Evolutionary conservation across 2,113 vertebrate genomes (phyloP).

Genomic region (Polypterus bichir): DNA sequence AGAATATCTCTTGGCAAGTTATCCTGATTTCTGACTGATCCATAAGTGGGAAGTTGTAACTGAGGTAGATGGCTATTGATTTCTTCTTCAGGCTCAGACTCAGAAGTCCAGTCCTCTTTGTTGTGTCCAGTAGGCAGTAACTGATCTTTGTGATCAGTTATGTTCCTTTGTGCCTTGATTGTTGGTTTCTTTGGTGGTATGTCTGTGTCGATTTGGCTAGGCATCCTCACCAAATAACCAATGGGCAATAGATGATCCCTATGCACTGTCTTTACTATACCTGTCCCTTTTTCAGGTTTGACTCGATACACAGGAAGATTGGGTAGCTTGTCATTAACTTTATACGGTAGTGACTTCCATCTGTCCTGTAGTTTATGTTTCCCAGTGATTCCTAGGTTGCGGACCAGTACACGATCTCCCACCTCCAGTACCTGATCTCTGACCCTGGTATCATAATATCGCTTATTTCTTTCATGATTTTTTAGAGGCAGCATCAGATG

Average conservation of each 20-base stretch:
- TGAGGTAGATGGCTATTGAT: background rate
- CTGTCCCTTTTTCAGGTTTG: background rate
- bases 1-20: background rate
- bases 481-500: background rate
- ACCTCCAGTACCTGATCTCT: background rate
- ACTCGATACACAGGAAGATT: background rate
- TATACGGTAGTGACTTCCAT: background rate
- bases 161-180: background rate
- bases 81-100: background rate
- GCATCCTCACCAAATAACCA: constrained; percentile 1
- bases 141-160: background rate
- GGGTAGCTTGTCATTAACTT: background rate
- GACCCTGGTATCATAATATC: background rate
- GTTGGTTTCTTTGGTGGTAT: background rate
- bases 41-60: background rate
- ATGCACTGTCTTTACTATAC: constrained; percentile 1
- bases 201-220: background rate
- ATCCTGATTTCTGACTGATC: background rate
- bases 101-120: background rate
- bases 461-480: background rate
- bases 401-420: background rate
- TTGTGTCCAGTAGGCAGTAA: background rate
- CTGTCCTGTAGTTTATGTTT: background rate
- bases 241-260: background rate
- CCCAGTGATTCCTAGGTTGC: background rate